Conservation (phyloP, 1,140 invertebrate genomes). For the Aricia agestis region DNA sequence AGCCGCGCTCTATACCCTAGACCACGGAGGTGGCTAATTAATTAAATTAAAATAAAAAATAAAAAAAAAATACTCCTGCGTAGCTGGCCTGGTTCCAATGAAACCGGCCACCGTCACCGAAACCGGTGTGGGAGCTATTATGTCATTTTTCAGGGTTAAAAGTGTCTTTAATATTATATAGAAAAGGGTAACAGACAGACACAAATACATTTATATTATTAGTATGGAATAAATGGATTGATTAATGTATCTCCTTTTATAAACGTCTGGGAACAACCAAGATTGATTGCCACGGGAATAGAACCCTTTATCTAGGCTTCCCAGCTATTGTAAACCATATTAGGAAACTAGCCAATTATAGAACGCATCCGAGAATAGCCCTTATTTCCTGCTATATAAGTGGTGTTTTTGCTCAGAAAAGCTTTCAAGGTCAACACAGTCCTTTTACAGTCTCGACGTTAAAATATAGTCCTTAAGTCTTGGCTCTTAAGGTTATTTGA, state of each 20-base stretch:
- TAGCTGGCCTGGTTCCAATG: too few species aligned
- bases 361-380: neutral
- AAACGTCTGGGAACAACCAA: neutral
- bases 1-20: too few species aligned
- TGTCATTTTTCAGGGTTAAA: too few species aligned
- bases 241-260: neutral
- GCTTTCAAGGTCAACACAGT: neutral
- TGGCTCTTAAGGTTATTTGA: neutral
- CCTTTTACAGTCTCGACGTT: neutral
- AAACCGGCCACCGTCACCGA: too few species aligned
- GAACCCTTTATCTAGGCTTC: neutral
- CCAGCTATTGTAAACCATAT: neutral
- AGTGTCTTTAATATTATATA: too few species aligned
- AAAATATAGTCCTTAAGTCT: neutral
- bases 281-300: neutral
- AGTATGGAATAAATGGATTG: too few species aligned
- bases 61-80: too few species aligned
- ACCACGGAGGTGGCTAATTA: too few species aligned
- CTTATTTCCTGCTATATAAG: neutral
- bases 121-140: too few species aligned
- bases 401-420: neutral
- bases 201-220: too few species aligned
- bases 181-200: too few species aligned
- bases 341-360: neutral
- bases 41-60: too few species aligned